phyloP scores from a whole-genome alignment of 2,888 invertebrate genomes.

The Sarcophaga subvicina region DNA sequence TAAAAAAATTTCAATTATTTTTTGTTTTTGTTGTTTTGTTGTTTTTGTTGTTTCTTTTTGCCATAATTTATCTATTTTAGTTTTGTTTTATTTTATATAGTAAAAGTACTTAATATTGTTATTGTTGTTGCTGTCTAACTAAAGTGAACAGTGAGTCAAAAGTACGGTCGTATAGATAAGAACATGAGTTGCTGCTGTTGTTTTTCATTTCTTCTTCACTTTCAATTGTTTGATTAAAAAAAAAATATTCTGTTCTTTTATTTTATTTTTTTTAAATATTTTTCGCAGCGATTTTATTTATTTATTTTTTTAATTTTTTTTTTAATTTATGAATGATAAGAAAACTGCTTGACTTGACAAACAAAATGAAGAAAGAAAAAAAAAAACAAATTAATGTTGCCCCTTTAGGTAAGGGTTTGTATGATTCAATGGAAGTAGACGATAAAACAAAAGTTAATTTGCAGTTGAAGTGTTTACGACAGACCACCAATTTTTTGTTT shows the following conservation, averaged over 20 bases:
- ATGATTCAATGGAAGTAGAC: no score
- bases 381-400: neutral
- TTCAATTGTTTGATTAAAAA: neutral
- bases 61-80: neutral
- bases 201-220: neutral
- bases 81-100: neutral
- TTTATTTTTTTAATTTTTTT: neutral
- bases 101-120: no score
- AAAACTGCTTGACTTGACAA: neutral
- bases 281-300: neutral
- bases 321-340: neutral
- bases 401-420: neutral
- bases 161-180: neutral
- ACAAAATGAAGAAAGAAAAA: neutral
- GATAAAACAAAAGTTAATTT: no score
- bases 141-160: neutral
- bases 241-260: no score
- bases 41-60: neutral
- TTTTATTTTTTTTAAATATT: neutral
- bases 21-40: neutral
- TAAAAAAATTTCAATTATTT: conserved; percentile 56
- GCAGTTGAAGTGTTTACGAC: no score
- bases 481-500: no score
- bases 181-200: neutral
- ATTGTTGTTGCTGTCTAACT: neutral